Evolutionary conservation across 2,888 invertebrate species (phyloP).

Genomic region (Miltochrista miniata): DNA sequence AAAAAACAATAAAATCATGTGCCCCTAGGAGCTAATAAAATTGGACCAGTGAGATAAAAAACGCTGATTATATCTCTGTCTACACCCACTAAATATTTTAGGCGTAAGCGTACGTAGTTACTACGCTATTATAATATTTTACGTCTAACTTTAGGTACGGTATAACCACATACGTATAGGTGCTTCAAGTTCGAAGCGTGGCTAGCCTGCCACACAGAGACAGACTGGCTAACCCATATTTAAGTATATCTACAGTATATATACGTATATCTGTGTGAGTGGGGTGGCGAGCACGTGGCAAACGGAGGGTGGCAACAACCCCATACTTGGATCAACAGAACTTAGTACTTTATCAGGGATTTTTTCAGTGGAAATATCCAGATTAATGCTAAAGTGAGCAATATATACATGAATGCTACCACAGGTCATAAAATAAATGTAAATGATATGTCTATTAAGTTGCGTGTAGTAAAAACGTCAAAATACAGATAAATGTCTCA

Average conservation of each 20-base stretch:
- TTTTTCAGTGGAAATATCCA: neutral
- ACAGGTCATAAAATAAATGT: too few relatives aligned
- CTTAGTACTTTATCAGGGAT: slow-evolving; percentile 43
- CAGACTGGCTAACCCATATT: slow-evolving; percentile 63
- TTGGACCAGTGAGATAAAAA: too few relatives aligned
- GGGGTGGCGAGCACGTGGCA: slow-evolving; percentile 64
- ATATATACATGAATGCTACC: too few relatives aligned
- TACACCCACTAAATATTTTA: too few relatives aligned
- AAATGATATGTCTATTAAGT: neutral
- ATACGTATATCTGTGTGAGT: slow-evolving; percentile 28
- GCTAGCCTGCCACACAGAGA: slow-evolving; percentile 4
- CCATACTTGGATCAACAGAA: slow-evolving; percentile 52
- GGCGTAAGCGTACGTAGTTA: neutral
- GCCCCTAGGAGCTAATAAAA: too few relatives aligned
- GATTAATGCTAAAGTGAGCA: neutral
- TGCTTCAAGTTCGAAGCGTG: slow-evolving; percentile 5
- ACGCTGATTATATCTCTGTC: too few relatives aligned
- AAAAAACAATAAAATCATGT: too few relatives aligned
- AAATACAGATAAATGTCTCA: neutral
- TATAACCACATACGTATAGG: neutral
- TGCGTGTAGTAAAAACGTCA: neutral
- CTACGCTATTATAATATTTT: slow-evolving; percentile 2
- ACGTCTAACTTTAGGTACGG: neutral
- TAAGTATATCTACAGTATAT: slow-evolving; percentile 51
- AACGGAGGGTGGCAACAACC: slow-evolving; percentile 53